phyloP scores from a whole-genome alignment of 2,113 vertebrate species.

The Ictalurus furcatus region DNA sequence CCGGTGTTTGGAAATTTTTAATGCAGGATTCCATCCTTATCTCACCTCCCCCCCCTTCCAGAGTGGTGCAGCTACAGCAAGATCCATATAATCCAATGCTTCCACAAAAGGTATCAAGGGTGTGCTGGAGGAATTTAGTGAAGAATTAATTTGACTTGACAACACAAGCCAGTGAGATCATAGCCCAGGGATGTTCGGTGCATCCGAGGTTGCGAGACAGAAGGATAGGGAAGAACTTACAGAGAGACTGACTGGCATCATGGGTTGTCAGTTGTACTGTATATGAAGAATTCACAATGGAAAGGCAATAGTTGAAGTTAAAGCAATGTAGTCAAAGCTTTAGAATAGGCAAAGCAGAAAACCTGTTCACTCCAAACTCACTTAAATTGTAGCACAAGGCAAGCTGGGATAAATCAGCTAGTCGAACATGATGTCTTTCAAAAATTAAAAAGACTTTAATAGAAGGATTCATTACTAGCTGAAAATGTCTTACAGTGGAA shows the following conservation, averaged over 20 bases:
- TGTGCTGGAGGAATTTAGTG: conserved; percentile 68
- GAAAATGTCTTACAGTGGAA: background rate
- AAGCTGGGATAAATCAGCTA: background rate
- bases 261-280: background rate
- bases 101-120: conserved; percentile 74
- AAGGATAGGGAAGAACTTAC: background rate
- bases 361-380: background rate
- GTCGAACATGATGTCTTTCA: background rate
- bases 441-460: background rate
- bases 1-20: conserved; percentile 5
- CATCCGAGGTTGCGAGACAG: background rate
- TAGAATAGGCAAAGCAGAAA: background rate
- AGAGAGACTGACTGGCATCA: background rate
- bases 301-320: background rate
- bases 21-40: background rate
- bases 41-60: conserved; percentile 40
- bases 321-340: background rate
- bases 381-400: background rate
- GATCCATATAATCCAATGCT: conserved; percentile 76
- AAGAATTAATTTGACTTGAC: conserved; percentile 82
- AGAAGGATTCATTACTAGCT: background rate
- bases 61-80: conserved; percentile 66
- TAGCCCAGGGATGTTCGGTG: conserved; percentile 2
- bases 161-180: conserved; percentile 74
- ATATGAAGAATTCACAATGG: background rate